Conservation (phyloP, 1,140 invertebrate genomes). For the Sarcophaga bullata region DNA sequence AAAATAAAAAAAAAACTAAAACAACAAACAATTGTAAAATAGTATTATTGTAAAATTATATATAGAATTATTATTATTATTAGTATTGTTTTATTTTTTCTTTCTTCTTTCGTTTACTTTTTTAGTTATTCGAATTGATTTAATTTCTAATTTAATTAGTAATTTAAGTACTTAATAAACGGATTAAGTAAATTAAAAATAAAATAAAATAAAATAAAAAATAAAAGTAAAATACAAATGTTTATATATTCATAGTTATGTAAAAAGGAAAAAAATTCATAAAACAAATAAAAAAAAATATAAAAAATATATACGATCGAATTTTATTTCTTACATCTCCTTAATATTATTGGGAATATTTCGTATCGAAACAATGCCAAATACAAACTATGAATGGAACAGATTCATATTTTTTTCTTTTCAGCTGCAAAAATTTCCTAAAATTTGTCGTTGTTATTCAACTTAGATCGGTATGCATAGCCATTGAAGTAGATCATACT, state of each 20-base stretch:
- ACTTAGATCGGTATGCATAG: too few species aligned
- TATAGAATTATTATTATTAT: slow-evolving; percentile 23
- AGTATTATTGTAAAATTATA: slow-evolving; percentile 6
- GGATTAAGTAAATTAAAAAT: slow-evolving; percentile 41
- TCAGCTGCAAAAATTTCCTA: too few species aligned
- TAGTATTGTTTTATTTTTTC: slow-evolving; percentile 12
- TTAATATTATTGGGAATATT: too few species aligned
- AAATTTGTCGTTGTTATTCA: too few species aligned
- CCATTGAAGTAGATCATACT: too few species aligned
- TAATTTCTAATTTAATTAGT: slow-evolving; percentile 25
- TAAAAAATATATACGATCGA: not conserved
- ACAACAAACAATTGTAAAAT: slow-evolving; percentile 20
- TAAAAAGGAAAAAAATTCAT: slow-evolving; percentile 31
- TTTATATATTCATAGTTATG: slow-evolving; percentile 43
- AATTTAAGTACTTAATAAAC: slow-evolving; percentile 16
- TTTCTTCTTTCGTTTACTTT: not conserved
- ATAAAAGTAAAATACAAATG: slow-evolving; percentile 38
- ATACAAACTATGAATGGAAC: too few species aligned
- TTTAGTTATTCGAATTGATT: slow-evolving; percentile 34
- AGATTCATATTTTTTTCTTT: too few species aligned
- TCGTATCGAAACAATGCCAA: too few species aligned
- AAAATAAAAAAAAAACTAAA: too few species aligned
- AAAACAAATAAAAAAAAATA: slow-evolving; percentile 39
- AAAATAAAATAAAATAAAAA: slow-evolving; percentile 28
- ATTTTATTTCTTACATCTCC: too few species aligned